These are phyloP conservation scores for Athene noctua DNA, from an alignment of 2,113 vertebrate genomes.

Conservation along the genomic window DNA sequence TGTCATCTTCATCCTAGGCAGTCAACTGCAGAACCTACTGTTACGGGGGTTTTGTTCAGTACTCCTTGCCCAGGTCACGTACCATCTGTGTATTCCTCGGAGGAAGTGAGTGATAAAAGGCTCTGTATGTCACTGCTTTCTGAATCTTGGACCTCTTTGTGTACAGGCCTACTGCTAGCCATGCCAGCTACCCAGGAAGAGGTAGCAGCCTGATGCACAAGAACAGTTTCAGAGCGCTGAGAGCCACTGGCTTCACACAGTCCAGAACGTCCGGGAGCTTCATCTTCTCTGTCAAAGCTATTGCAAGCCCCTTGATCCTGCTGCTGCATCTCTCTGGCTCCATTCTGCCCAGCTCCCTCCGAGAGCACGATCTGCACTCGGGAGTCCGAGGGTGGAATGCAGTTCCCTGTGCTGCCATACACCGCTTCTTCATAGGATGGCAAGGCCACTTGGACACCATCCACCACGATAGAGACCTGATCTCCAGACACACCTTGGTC, in stretches of 20 bases:
- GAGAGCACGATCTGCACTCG: conserved; percentile 94
- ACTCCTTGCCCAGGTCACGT: conserved; percentile 41
- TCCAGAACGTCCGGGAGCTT: conserved; percentile 74
- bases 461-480: conserved; percentile 92
- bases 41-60: background rate
- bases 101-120: conserved; percentile 90
- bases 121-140: conserved; percentile 96
- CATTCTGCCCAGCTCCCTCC: conserved; percentile 75
- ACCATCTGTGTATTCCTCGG: conserved; percentile 94
- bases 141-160: conserved; percentile 84
- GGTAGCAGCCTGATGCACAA: conserved; percentile 84
- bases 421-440: conserved; percentile 98
- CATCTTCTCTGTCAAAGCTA: conserved; percentile 77
- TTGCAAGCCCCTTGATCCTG: conserved; percentile 54
- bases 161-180: conserved; percentile 71
- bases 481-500: conserved; percentile 93
- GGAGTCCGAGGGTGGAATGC: conserved; percentile 80
- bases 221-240: conserved; percentile 87
- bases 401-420: conserved; percentile 87
- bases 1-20: background rate
- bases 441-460: conserved; percentile 93
- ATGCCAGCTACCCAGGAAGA: conserved; percentile 87
- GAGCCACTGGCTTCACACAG: conserved; percentile 84
- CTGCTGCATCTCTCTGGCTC: conserved; percentile 62
- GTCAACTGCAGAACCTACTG: background rate